These are phyloP conservation scores for Diachasma alloeum DNA, from an alignment of 1,140 invertebrate genomes.

Conservation along the genomic window DNA sequence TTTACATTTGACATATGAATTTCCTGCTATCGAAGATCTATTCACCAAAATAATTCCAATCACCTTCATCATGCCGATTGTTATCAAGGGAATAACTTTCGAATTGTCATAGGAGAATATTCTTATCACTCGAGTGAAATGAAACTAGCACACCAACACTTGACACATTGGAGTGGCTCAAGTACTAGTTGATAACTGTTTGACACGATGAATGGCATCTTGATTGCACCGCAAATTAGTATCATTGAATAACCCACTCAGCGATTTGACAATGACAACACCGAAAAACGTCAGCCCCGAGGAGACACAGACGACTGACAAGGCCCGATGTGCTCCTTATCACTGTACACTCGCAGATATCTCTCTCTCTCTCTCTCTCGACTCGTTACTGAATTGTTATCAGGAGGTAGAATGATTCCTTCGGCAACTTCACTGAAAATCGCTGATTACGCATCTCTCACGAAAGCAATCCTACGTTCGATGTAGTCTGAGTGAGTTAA, in stretches of 20 bases:
- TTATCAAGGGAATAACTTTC: not conserved
- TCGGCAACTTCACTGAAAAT: slow-evolving; percentile 33
- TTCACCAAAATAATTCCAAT: not conserved
- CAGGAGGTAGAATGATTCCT: slow-evolving; percentile 25
- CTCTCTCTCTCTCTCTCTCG: not conserved
- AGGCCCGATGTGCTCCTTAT: slow-evolving; percentile 35
- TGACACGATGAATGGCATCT: not conserved
- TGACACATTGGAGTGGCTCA: not conserved
- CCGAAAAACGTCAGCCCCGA: not conserved
- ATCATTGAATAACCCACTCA: not conserved
- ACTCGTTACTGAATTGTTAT: slow-evolving; percentile 38
- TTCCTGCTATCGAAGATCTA: not conserved
- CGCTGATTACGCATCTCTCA: slow-evolving; percentile 27
- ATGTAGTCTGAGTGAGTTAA: not conserved
- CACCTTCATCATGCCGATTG: not conserved
- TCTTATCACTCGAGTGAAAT: not conserved
- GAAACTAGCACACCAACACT: not conserved
- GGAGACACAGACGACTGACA: slow-evolving; percentile 5
- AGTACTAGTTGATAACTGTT: not conserved
- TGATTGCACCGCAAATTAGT: not conserved
- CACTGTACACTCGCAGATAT: slow-evolving; percentile 6
- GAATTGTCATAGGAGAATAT: not conserved
- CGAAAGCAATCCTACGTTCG: not conserved
- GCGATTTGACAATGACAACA: not conserved
- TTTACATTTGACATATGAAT: not conserved